Conservation (phyloP, 1,140 invertebrate genomes). For the Leptonema lineaticorne region DNA sequence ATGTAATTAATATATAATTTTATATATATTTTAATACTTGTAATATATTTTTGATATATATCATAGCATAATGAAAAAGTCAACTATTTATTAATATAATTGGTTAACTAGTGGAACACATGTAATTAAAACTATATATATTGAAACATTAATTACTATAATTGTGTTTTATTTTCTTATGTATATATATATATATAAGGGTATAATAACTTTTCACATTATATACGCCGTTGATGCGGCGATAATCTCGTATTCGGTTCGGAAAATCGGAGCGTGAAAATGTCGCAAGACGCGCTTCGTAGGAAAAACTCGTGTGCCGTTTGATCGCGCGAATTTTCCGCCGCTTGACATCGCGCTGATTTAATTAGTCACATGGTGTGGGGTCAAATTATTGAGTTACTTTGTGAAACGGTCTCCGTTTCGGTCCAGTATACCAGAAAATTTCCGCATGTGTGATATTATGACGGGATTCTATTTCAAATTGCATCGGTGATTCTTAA, state of each 20-base stretch:
- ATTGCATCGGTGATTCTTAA: too few species aligned
- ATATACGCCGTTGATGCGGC: not conserved
- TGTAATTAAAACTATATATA: too few species aligned
- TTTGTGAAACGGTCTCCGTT: constrained; percentile 22
- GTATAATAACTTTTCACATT: not conserved
- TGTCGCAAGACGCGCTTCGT: not conserved
- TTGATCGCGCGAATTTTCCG: constrained; percentile 16
- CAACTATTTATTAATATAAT: too few species aligned
- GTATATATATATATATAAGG: not conserved
- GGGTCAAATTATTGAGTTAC: constrained; percentile 17
- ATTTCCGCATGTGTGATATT: constrained; percentile 6
- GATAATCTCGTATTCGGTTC: too few species aligned
- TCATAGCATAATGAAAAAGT: too few species aligned
- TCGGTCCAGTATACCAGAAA: constrained; percentile 27
- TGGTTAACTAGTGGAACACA: too few species aligned
- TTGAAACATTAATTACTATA: too few species aligned
- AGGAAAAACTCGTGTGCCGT: not conserved
- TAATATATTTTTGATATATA: too few species aligned
- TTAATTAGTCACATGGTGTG: constrained; percentile 17
- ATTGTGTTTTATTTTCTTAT: not conserved
- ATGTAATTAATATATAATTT: too few species aligned
- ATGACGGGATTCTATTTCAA: too few species aligned
- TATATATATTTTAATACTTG: too few species aligned
- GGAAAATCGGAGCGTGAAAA: not conserved
- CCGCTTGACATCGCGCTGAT: constrained; percentile 18